phyloP scores from a whole-genome alignment of 2,113 vertebrate genomes.

The Saguinus midas region DNA sequence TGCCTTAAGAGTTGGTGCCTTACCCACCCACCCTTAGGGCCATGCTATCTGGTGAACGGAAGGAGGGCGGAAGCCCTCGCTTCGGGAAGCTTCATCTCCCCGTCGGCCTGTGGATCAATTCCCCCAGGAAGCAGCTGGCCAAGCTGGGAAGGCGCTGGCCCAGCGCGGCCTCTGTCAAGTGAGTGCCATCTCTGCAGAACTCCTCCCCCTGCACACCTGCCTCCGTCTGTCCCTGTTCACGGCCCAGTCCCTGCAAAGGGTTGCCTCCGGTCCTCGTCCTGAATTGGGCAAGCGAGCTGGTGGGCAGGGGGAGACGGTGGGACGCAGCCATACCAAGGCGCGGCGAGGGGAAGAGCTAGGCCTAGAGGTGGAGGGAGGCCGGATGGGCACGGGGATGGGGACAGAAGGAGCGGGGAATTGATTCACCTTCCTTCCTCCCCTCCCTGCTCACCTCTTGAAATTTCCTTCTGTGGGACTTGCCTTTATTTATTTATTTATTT shows the following conservation, averaged over 20 bases:
- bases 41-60: constrained; percentile 89
- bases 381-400: neutral
- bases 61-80: constrained; percentile 92
- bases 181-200: constrained; percentile 74
- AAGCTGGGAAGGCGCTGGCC: constrained; percentile 94
- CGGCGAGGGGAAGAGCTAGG: neutral
- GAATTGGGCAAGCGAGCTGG: neutral
- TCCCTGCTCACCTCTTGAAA: neutral
- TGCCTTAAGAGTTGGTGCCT: neutral
- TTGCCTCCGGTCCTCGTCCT: neutral
- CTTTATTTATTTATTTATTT: neutral
- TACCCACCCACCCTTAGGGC: constrained; percentile 36
- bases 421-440: constrained; percentile 26
- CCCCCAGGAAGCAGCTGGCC: constrained; percentile 93
- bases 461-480: neutral
- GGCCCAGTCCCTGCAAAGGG: neutral
- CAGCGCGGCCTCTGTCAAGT: constrained; percentile 93
- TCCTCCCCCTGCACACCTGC: neutral
- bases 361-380: neutral
- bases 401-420: neutral
- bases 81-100: constrained; percentile 94
- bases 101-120: constrained; percentile 95
- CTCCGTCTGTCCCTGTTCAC: constrained; percentile 30
- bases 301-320: neutral
- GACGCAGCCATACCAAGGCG: neutral